These are phyloP conservation scores for Apteryx mantelli DNA, from an alignment of 2,113 vertebrate genomes.

Conservation along the genomic window DNA sequence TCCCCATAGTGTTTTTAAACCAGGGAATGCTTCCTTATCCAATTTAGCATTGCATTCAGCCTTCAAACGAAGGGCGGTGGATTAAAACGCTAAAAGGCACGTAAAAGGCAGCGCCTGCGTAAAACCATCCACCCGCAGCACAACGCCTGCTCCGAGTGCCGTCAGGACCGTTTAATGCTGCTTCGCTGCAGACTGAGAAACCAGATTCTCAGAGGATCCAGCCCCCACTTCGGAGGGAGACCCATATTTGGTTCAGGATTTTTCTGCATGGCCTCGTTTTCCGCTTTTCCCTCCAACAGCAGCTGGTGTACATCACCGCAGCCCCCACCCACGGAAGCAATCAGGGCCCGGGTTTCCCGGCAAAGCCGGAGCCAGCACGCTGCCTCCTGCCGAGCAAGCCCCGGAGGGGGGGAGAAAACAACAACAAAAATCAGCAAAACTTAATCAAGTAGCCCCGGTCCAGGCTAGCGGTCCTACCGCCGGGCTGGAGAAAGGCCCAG, in stretches of 20 bases:
- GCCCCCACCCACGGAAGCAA: rapidly evolving
- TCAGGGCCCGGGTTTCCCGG: not conserved
- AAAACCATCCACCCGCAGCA: not conserved
- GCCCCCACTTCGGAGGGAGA: not conserved
- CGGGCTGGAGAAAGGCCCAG: not conserved
- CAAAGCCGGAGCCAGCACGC: not conserved
- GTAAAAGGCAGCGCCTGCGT: not conserved
- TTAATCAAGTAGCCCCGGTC: not conserved
- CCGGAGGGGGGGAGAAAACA: not conserved
- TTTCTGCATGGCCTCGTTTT: not conserved
- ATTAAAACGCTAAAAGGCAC: not conserved
- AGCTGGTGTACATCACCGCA: not conserved
- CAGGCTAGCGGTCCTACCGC: rapidly evolving
- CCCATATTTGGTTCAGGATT: not conserved
- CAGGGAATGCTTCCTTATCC: not conserved
- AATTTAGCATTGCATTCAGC: not conserved
- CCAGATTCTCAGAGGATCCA: not conserved
- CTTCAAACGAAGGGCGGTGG: not conserved
- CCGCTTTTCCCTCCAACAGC: not conserved
- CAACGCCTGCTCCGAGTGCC: not conserved
- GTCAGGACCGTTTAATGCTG: not conserved
- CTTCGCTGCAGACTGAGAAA: not conserved
- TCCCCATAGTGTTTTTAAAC: rapidly evolving
- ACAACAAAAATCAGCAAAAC: not conserved
- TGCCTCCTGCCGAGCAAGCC: not conserved